phyloP scores from a whole-genome alignment of 2,113 vertebrate genomes.

The Coptodon bakossiorum region DNA sequence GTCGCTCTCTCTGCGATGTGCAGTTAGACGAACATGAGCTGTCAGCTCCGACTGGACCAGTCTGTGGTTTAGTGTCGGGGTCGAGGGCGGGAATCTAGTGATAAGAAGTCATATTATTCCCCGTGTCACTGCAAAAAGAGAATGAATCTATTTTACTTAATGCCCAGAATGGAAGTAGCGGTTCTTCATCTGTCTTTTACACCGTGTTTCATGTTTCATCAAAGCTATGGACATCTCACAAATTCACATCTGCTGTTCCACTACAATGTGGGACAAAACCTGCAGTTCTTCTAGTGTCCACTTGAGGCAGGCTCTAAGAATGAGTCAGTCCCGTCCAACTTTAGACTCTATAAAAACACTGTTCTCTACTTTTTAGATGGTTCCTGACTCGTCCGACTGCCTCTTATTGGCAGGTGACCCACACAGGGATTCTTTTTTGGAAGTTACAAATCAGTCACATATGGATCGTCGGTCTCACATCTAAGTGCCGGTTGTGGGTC shows the following conservation, averaged over 20 bases:
- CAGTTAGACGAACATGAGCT: not conserved
- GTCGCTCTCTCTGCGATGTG: not conserved
- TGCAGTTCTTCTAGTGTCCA: not conserved
- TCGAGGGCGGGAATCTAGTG: not conserved
- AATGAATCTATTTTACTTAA: not conserved
- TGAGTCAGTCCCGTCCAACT: not conserved
- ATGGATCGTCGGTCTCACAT: rapidly evolving
- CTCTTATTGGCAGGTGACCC: not conserved
- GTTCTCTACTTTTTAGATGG: not conserved
- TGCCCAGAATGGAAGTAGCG: not conserved
- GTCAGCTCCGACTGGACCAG: not conserved
- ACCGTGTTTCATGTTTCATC: not conserved
- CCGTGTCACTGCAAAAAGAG: not conserved
- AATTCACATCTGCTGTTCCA: rapidly evolving
- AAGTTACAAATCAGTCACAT: not conserved
- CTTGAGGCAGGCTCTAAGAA: not conserved
- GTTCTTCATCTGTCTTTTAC: not conserved
- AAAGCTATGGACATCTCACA: rapidly evolving
- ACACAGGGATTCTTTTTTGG: not conserved
- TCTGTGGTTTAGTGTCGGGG: not conserved
- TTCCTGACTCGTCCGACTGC: not conserved
- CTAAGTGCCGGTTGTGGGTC: not conserved
- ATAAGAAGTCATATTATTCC: not conserved
- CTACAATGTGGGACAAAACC: rapidly evolving
- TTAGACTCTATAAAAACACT: not conserved